These are phyloP conservation scores for Cirrhinus mrigala DNA, from an alignment of 2,797 vertebrate genomes.

Conservation along the genomic window DNA sequence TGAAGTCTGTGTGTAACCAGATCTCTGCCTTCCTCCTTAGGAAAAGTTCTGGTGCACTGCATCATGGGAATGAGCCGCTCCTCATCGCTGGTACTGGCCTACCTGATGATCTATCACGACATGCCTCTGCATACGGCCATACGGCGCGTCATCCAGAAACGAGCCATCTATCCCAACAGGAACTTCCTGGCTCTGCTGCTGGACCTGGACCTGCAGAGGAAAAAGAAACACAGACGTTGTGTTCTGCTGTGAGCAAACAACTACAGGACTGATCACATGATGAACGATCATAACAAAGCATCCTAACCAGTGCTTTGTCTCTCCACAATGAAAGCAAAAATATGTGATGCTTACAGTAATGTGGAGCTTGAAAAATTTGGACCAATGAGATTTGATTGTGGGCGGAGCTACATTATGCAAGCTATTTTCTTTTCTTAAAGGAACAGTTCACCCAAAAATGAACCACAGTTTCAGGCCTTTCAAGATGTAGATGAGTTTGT, in stretches of 20 bases:
- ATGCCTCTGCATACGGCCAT: slow-evolving; percentile 85
- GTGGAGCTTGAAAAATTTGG: neutral
- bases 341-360: neutral
- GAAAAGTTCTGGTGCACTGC: slow-evolving; percentile 95
- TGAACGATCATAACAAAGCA: neutral
- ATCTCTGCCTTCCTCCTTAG: slow-evolving; percentile 70
- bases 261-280: neutral
- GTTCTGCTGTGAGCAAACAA: slow-evolving; percentile 70
- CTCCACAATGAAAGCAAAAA: neutral
- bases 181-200: slow-evolving; percentile 84
- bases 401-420: too few relatives aligned
- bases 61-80: slow-evolving; percentile 97
- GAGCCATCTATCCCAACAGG: slow-evolving; percentile 85
- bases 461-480: neutral
- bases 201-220: slow-evolving; percentile 81
- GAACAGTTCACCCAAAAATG: neutral
- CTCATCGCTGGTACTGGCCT: slow-evolving; percentile 91
- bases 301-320: neutral
- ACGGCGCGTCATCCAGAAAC: slow-evolving; percentile 82
- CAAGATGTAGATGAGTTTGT: neutral
- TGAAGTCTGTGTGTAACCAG: neutral
- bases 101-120: slow-evolving; percentile 91
- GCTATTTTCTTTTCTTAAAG: neutral
- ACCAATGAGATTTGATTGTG: slow-evolving; percentile 13
- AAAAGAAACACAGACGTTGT: slow-evolving; percentile 74